Evolutionary conservation across 92 coral and sea anemone genomes (phyloP), one percentile per base, ranked within the genome.

Genomic region (Phenganax subtilis): DNA sequence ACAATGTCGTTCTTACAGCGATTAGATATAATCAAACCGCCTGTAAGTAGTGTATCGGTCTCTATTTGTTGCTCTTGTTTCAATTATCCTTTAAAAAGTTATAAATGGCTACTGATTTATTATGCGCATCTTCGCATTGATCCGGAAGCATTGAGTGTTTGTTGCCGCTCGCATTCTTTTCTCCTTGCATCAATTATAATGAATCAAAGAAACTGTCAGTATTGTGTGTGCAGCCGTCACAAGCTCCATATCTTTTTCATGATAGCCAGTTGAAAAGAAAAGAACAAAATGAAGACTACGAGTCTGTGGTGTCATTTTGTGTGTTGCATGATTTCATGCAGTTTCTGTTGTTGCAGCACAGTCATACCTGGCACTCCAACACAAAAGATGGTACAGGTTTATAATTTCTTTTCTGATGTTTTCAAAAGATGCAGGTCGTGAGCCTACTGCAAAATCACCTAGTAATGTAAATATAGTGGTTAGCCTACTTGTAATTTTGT

Each of bases 71-170:
- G 1, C 15, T 12, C 47, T 37, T 37, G 47, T 37, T 37, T 37
- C 47, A 8, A 68, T 68, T 14, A 30, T 67, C 54, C 52, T 30
- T 7, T 37, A 30, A 30, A 30, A 37, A 37, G 47, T 29, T 28
- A 12, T 30, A 20, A 64, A 20, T 64, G 31, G 17, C 70, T n/a
- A 64, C 37, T 64, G 70, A 64, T 64, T 28, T 5, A 37, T 37
- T 37, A 37, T 37, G 47, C 47, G 47, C 5, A 37, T 37, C 47
- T 37, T 20, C 9, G 10, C 31, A 8, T 28, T 20, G 6, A 9
- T 64, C 70, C 73, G 73, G 73, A 68, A 6, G 73, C 37, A 30
- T 30, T 68, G 73, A 68, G 73, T 68, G 73, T 68, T 68, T 30
- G 73, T 30, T 29, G 12, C 15, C 3, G 6, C 47, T 37, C 30